Evolutionary conservation across 2,113 vertebrate genomes (phyloP), one percentile per base, ranked within the genome.

Genomic region (Jaculus jaculus): DNA sequence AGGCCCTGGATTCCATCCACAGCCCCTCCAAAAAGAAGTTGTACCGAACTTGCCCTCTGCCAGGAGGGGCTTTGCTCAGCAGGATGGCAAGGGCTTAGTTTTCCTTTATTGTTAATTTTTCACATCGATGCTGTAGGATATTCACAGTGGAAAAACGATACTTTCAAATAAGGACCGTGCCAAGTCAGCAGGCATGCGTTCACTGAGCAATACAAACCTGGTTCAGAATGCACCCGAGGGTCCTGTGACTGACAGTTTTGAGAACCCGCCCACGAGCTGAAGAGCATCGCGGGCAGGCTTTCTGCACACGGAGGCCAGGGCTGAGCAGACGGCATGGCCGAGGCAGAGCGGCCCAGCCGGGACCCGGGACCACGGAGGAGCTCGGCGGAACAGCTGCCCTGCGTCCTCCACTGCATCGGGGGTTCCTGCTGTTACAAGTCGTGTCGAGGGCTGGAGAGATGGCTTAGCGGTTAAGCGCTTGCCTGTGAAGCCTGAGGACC

Each of bases 301-400:
- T 32, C n/a, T 0, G 0, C 1, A 0, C 34, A 1, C 5, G 1
- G 0, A 30, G 51, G 58, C 5, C 18, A 6, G 4, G n/a, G 18
- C 16, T 51, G 74, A 54, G 10, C 30, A 24, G 34, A 21, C 26
- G 4, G 10, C 4, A 34, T 18, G 79, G 15, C 15, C 9, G 1
- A 12, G n/a, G 84, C 30, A 39, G 7, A 32, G 58, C 12, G 11
- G 9, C 51, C 34, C 9, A 32, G 47, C 47, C 5, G 1, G 77
- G 18, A 37, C 17, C 51, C 2, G 34, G 12, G 42, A 9, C 84
- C 37, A 7, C 5, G 32, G 13, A 54, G 75, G 12, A 65, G 1
- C 2, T 0, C 87, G 30, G 15, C 7, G 26, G 32, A 3, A 21
- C 16, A 3, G 37, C 47, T 34, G n/a, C 51, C 24, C 47, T 30